These are phyloP conservation scores for Lucilia sericata DNA, from an alignment of 1,140 invertebrate genomes.

Conservation along the genomic window DNA sequence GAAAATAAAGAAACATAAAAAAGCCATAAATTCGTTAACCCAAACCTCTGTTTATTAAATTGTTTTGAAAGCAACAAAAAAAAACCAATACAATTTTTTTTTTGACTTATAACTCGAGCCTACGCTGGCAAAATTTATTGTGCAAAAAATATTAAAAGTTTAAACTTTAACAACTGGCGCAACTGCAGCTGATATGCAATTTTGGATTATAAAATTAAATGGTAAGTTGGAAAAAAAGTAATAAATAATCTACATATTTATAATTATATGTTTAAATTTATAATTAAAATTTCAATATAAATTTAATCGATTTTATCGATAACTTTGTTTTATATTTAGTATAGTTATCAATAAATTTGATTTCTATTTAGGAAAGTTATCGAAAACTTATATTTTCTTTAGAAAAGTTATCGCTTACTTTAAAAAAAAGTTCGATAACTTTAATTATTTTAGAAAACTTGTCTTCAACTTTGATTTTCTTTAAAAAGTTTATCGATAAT, in stretches of 20 bases:
- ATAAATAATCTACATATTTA: background rate
- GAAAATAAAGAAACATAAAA: background rate
- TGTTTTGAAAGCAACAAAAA: background rate
- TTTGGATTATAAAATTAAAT: background rate
- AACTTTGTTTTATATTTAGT: no score
- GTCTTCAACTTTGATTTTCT: no score
- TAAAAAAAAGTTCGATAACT: no score
- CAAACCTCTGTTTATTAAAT: background rate
- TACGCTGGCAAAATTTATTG: background rate
- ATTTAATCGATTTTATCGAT: background rate
- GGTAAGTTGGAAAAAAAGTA: background rate
- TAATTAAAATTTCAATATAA: background rate
- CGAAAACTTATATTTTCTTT: no score
- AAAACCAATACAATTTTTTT: background rate
- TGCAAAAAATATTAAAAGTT: background rate
- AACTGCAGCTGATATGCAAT: background rate
- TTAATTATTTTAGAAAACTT: no score
- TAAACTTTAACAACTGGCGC: no score
- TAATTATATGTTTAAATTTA: slow-evolving; percentile 7
- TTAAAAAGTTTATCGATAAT: no score
- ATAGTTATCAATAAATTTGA: no score
- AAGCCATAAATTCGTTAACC: background rate
- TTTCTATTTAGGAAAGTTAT: no score
- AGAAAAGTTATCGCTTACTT: no score
- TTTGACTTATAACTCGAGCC: background rate